phyloP scores from a whole-genome alignment of 2,113 vertebrate species.

The Macquaria australasica region DNA sequence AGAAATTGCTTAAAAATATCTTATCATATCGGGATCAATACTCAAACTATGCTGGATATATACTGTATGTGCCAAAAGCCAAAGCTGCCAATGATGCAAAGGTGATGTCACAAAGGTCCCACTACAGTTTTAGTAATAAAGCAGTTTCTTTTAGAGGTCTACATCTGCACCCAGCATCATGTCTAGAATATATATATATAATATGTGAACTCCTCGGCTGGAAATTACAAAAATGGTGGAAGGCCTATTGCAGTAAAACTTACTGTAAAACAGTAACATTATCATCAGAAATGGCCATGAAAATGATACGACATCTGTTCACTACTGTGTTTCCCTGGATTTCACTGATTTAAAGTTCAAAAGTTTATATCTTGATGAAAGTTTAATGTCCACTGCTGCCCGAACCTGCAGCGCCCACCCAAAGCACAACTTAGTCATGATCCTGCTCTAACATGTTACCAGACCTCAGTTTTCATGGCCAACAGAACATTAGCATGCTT shows the following conservation, averaged over 20 bases:
- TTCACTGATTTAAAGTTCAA: background rate
- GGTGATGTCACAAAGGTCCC: too few relatives aligned
- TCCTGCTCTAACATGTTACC: conserved; percentile 60
- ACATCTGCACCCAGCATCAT: background rate
- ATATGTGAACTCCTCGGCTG: background rate
- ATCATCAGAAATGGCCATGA: background rate
- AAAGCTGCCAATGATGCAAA: background rate
- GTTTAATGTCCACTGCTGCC: conserved; percentile 7
- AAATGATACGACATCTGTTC: background rate
- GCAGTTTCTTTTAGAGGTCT: background rate
- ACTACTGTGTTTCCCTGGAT: background rate
- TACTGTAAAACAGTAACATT: background rate
- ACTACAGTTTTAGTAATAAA: too few relatives aligned
- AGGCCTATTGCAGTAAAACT: background rate
- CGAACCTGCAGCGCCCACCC: conserved; percentile 10
- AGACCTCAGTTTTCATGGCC: conserved; percentile 79
- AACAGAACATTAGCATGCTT: conserved; percentile 82
- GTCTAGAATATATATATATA: background rate
- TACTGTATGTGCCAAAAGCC: background rate
- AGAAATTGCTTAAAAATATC: background rate
- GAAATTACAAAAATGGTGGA: background rate
- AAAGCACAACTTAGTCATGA: conserved; percentile 36
- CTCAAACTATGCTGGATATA: background rate
- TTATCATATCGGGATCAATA: background rate
- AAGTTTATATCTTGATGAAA: conserved; percentile 20